Evolutionary conservation across 1,140 invertebrate genomes (phyloP).

Genomic region (Zaprionus taronus): DNA sequence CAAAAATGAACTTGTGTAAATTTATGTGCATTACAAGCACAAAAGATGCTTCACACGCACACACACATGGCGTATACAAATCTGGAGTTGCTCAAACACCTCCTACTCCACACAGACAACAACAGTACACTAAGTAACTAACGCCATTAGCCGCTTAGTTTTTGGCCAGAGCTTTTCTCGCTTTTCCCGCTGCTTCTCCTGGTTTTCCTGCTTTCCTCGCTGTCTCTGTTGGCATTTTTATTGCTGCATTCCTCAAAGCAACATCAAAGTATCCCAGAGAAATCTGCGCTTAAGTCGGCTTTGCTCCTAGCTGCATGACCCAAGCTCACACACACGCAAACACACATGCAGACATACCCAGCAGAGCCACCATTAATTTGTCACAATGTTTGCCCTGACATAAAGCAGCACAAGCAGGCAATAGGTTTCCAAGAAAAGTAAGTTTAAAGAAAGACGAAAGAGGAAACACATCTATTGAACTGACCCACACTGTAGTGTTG

Average conservation of each 20-base stretch:
- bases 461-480: not conserved
- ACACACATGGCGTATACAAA: constrained; percentile 10
- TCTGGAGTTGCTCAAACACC: constrained; percentile 17
- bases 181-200: not conserved
- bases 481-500: not conserved
- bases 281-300: constrained; percentile 64
- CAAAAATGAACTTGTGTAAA: constrained; percentile 75
- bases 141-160: constrained; percentile 73
- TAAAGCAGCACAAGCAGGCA: not conserved
- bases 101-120: not conserved
- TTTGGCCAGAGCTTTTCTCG: constrained; percentile 7
- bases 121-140: constrained; percentile 63
- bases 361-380: constrained; percentile 27
- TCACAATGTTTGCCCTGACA: constrained; percentile 1
- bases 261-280: constrained; percentile 65
- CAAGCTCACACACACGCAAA: constrained; percentile 5
- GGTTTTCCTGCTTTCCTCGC: not conserved
- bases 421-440: not conserved
- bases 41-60: constrained; percentile 5
- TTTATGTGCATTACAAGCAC: constrained; percentile 67
- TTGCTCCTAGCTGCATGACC: constrained; percentile 20
- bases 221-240: constrained; percentile 58
- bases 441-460: not conserved
- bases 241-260: constrained; percentile 69
- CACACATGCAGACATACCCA: not conserved